Conservation (phyloP, 2,797 vertebrate species). For the Premnoplex brunnescens region DNA sequence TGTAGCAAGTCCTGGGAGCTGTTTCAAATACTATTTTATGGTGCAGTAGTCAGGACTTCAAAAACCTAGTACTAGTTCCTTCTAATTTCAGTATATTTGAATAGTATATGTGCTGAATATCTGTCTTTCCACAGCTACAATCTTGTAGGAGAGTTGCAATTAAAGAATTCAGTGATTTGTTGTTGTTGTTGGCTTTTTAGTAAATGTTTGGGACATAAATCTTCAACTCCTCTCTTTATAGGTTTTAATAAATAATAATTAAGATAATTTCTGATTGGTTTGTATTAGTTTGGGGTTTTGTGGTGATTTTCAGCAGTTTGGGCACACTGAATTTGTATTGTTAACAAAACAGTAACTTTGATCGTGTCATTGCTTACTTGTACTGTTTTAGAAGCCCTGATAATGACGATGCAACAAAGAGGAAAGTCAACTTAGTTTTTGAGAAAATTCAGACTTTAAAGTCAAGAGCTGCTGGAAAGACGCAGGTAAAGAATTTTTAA, state of each 20-base stretch:
- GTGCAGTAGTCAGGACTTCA: neutral
- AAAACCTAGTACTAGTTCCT: neutral
- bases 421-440: slow-evolving; percentile 97
- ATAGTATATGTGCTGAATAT: neutral
- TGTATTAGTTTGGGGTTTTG: neutral
- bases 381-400: slow-evolving; percentile 83
- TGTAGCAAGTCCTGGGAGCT: neutral
- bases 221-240: neutral
- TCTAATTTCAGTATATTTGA: neutral
- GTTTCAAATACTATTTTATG: neutral
- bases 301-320: neutral
- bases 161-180: neutral
- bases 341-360: neutral
- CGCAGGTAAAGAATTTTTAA: slow-evolving; percentile 80
- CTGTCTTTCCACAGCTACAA: neutral
- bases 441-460: slow-evolving; percentile 99
- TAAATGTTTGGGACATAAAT: neutral
- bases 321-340: neutral
- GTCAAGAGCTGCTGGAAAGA: slow-evolving; percentile 86
- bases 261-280: neutral
- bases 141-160: neutral
- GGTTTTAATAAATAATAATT: neutral
- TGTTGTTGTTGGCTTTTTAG: neutral
- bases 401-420: slow-evolving; percentile 93
- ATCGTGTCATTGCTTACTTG: neutral